Base-by-base conservation (phyloP, 2,888 invertebrate species). In the Apamea crenata region DNA sequence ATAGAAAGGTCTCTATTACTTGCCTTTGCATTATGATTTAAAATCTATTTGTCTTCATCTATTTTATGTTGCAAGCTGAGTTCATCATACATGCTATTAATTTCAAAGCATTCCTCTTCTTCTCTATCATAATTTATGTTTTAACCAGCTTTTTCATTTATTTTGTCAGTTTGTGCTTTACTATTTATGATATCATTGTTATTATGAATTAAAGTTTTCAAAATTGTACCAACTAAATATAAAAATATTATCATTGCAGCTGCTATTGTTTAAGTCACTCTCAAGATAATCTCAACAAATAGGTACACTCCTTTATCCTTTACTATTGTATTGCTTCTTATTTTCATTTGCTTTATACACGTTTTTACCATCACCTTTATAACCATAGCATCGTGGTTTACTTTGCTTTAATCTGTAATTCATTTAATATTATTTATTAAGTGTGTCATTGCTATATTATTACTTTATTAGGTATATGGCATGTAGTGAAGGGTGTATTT, bases 251-350 rank as follows among this genome's bases (percentile, higher is more conserved):
- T 94, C 90, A 91, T 97, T 97, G 92, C 97, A 97, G 97, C 96
- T 97, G 97, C 96, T 97, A 96, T 97, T 97, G 97, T 92, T 96
- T 97, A 96, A 97, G 96, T 96, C 97, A 97, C 96, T 95, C 96
- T 91, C 94, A 94, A 95, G 96, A 96, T 94, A 95, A 94, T 89
- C 94, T 93, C 96, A 91, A 91, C 93, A 95, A 96, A 96, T 97
- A 97, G 97, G 97, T 97, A 97, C 96, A 96, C 92, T 91, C 90
- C 88, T 91, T 95, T 94, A 63, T 91, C 90, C 88, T 91, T 95
- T 94, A 69, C 91, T 93, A 95, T 92, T 92, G 91, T 95, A 94
- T 91, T 91, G 95, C 96, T 96, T 96, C 81, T 94, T 88, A 81
- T 72, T 91, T 91, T 92, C 40, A 86, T 93, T 95, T 94, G 94